These are phyloP conservation scores for Oncorhynchus kisutch DNA, from an alignment of 2,113 vertebrate genomes.

Conservation along the genomic window DNA sequence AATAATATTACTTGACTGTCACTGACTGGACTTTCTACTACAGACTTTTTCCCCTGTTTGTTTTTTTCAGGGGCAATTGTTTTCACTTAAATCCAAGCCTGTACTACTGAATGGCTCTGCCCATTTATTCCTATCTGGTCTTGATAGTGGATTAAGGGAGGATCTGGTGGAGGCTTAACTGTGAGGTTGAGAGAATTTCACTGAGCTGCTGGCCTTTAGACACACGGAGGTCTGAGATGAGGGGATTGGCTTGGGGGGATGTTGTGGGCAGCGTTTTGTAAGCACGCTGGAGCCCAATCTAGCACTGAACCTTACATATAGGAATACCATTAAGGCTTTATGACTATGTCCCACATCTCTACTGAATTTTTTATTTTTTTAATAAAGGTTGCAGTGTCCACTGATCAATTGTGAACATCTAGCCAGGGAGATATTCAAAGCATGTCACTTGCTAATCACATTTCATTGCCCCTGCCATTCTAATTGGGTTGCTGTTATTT, in stretches of 20 bases:
- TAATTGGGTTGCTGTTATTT: background rate
- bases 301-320: background rate
- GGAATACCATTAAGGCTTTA: background rate
- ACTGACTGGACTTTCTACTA: background rate
- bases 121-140: constrained; percentile 37
- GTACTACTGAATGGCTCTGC: constrained; percentile 17
- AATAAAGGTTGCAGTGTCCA: background rate
- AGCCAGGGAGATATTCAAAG: background rate
- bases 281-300: background rate
- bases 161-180: constrained; percentile 28
- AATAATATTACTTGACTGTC: background rate
- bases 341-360: background rate
- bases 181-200: constrained; percentile 29
- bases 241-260: background rate
- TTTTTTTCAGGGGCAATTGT: background rate
- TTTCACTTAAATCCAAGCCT: constrained; percentile 18
- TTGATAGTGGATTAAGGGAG: constrained; percentile 39
- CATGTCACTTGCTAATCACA: background rate
- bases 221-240: background rate
- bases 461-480: background rate
- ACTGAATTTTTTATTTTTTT: background rate
- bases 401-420: background rate
- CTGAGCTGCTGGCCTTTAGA: constrained; percentile 15
- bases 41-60: background rate
- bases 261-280: background rate